Base-by-base conservation (phyloP, 2,888 invertebrate species). In the Pemphredon lugubris region DNA sequence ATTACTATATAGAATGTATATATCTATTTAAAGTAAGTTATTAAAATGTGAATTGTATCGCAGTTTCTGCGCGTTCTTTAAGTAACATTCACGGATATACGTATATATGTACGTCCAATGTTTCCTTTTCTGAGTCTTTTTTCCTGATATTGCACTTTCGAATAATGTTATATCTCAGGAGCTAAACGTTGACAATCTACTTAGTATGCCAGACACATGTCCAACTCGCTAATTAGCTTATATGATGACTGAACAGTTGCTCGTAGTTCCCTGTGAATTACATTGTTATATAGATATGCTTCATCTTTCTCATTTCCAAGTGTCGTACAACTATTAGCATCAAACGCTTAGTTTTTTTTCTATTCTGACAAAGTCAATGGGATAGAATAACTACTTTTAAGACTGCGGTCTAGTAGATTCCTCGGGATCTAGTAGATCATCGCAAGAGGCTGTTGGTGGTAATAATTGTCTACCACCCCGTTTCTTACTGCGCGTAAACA, bases 401-500 rank as follows among this genome's bases (percentile, higher is more conserved):
- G 80, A 82, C 64, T 85, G 84, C 21, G 84, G 81, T 79, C 84
- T 84, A 21, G 89, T 86, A 16, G 88, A 87, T 63, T 88, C 89
- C 50, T 89, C 89, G n/a, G 88, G 87, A 64, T 89, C 87, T 60
- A 89, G 72, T 45, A 89, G 83, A 78, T 89, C 89, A 55, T 89
- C 89, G 47, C 89, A 89, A 6, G 89, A 89, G 48, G 88, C 88
- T 20, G 89, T 89, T n/a, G 89, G 87, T 16, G 89, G 88, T 57
- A 89, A 71, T 63, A 89, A 81, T 72, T 89, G 89, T 26, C 88
- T 84, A 20, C 88, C 89, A 11, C 87, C 86, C 26, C 86, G 80
- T 67, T 89, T 89, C 83, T 89, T 89, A 73, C 86, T 89, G 61
- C 95, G 93, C 6, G 94, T 93, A 87, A 96, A 96, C 82, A 95